Conservation (phyloP, 2,888 invertebrate species). For the Phyto melanocephala region DNA sequence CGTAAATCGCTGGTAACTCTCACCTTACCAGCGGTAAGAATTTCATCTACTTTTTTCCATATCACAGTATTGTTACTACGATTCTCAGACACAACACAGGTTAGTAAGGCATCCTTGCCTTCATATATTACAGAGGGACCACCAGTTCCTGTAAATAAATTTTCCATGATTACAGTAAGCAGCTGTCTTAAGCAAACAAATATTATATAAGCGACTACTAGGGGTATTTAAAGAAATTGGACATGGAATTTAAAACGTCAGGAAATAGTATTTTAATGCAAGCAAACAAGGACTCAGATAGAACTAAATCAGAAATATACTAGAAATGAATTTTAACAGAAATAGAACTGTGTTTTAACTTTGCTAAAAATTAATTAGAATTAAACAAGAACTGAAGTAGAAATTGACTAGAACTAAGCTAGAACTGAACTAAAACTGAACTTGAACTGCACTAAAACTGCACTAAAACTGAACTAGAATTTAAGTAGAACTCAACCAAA, state of each 20-base stretch:
- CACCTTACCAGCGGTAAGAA: conserved; percentile 87
- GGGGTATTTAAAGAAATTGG: too few species aligned
- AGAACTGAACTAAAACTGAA: background rate
- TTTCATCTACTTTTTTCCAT: conserved; percentile 86
- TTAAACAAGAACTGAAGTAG: background rate
- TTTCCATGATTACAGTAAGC: background rate
- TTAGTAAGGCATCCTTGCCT: conserved; percentile 89
- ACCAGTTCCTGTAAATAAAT: conserved; percentile 73
- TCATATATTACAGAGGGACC: conserved; percentile 80
- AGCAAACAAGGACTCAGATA: too few species aligned
- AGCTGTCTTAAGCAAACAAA: too few species aligned
- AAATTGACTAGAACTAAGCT: background rate
- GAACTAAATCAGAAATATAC: too few species aligned
- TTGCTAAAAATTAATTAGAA: too few species aligned
- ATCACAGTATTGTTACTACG: conserved; percentile 83
- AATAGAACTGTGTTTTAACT: too few species aligned
- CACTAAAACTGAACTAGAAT: background rate
- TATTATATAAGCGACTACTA: too few species aligned
- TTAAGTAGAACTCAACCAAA: background rate
- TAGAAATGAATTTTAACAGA: background rate
- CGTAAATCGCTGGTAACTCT: conserved; percentile 87
- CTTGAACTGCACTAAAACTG: background rate
- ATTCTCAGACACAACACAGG: conserved; percentile 87
- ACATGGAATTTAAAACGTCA: too few species aligned
- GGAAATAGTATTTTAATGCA: too few species aligned